These are phyloP conservation scores for Cryptoblepharus egeriae DNA, from an alignment of 2,797 vertebrate species.

Conservation along the genomic window DNA sequence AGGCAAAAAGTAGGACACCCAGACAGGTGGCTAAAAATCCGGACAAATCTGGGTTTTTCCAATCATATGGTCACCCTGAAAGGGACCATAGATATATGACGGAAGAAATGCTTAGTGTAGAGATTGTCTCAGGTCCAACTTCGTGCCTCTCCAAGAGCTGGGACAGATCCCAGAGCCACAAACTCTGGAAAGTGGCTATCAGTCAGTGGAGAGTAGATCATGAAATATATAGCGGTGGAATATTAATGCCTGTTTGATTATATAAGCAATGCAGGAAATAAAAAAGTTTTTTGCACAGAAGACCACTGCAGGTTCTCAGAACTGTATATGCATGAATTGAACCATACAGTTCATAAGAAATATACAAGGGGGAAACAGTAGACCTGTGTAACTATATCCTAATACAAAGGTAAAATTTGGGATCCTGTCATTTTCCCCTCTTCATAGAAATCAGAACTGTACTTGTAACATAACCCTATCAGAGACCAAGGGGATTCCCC, in stretches of 20 bases:
- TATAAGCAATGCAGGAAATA: background rate
- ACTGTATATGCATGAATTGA: background rate
- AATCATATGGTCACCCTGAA: too few relatives aligned
- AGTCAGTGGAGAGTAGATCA: background rate
- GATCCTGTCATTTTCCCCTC: background rate
- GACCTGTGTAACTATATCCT: background rate
- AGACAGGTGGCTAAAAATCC: too few relatives aligned
- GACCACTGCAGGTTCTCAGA: background rate
- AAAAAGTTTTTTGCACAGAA: background rate
- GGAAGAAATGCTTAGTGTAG: too few relatives aligned
- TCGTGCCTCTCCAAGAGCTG: too few relatives aligned
- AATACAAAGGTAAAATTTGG: background rate
- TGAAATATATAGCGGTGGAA: background rate
- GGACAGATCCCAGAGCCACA: too few relatives aligned
- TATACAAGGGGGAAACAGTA: background rate
- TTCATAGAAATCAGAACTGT: constrained; percentile 1
- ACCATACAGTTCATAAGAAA: background rate
- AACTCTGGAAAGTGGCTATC: too few relatives aligned
- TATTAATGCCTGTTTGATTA: background rate
- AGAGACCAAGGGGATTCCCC: background rate
- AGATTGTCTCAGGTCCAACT: too few relatives aligned
- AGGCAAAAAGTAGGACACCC: too few relatives aligned
- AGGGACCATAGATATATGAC: too few relatives aligned
- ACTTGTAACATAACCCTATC: background rate
- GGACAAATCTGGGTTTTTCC: too few relatives aligned